Evolutionary conservation across 1,140 invertebrate species (phyloP).

Genomic region (Camponotus pennsylvanicus): DNA sequence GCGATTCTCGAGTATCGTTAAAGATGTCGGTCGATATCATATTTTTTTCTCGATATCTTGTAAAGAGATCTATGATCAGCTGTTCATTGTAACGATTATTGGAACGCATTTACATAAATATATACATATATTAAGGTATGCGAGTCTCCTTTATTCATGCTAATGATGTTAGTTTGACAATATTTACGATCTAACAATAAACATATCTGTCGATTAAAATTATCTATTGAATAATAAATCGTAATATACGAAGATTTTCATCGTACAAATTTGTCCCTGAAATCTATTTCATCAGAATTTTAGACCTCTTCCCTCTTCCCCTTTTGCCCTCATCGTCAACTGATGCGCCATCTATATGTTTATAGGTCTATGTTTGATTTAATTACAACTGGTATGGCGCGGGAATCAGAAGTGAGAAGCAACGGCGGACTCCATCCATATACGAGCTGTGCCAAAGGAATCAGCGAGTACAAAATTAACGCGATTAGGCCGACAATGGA

Average conservation of each 20-base stretch:
- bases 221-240: neutral
- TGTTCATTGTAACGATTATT: neutral
- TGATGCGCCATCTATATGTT: no score
- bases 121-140: neutral
- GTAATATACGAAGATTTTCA: neutral
- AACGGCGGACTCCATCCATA: neutral
- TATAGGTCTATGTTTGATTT: neutral
- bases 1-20: neutral
- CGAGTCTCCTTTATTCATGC: neutral
- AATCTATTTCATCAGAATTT: conserved; percentile 2
- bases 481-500: conserved; percentile 37
- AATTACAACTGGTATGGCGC: conserved; percentile 14
- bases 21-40: neutral
- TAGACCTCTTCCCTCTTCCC: no score
- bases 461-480: conserved; percentile 52
- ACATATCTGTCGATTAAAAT: neutral
- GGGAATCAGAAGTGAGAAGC: conserved; percentile 23
- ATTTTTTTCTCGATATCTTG: neutral
- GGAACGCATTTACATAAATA: neutral
- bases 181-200: neutral
- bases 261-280: neutral
- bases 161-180: conserved; percentile 21
- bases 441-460: conserved; percentile 36
- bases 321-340: no score
- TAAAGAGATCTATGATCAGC: neutral